phyloP scores from a whole-genome alignment of 2,797 vertebrate genomes.

The Myotis vivesi region DNA sequence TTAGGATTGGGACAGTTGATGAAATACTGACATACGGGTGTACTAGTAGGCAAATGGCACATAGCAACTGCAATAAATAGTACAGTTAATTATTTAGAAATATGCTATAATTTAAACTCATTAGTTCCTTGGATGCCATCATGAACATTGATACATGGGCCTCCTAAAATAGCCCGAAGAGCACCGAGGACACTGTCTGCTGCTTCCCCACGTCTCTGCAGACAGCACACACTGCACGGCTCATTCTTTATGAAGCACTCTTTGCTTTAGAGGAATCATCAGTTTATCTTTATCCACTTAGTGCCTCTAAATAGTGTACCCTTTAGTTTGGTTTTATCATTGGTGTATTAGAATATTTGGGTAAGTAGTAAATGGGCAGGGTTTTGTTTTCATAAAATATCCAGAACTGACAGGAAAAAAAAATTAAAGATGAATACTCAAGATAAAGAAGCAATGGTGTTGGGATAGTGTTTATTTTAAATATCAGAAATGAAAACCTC shows the following conservation, averaged over 20 bases:
- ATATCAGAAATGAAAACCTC: background rate
- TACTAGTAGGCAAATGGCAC: background rate
- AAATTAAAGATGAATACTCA: background rate
- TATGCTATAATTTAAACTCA: background rate
- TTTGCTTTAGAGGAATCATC: background rate
- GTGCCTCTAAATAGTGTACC: background rate
- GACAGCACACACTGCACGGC: background rate
- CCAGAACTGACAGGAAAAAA: background rate
- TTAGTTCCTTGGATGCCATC: background rate
- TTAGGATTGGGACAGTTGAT: background rate
- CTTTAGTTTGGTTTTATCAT: background rate
- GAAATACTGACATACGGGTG: background rate
- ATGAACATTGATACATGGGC: slow-evolving; percentile 45
- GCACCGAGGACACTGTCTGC: background rate
- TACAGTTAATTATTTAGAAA: slow-evolving; percentile 29
- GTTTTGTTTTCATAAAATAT: slow-evolving; percentile 23
- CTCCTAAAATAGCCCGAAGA: slow-evolving; percentile 65
- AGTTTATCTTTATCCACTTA: slow-evolving; percentile 67
- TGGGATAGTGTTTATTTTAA: background rate
- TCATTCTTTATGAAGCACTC: background rate
- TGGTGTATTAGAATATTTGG: background rate
- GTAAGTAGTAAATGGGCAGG: background rate
- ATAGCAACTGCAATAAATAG: background rate
- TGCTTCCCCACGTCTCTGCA: background rate
- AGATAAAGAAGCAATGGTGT: background rate